A percentile compares a stretch with the other conserved stretches of the same genome.
These are phyloP conservation scores for Argyresthia goedartella DNA, from an alignment of 2,888 invertebrate genomes.

Conservation along the genomic window DNA sequence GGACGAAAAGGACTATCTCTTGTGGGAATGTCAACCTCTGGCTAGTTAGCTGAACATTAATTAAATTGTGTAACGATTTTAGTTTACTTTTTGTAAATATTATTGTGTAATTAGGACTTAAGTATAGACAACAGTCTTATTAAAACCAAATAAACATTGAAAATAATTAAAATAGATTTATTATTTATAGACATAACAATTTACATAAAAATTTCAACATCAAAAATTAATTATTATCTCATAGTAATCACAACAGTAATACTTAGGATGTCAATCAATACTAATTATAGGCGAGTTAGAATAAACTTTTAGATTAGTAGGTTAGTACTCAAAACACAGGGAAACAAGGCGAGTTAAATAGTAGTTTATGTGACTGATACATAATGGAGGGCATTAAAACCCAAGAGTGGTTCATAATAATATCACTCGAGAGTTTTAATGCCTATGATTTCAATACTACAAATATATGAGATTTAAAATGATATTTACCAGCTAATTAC, in stretches of 20 bases:
- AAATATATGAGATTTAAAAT: too few species aligned
- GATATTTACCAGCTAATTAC: background rate
- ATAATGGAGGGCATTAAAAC: too few species aligned
- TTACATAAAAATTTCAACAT: background rate
- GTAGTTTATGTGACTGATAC: too few species aligned
- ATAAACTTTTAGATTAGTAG: background rate
- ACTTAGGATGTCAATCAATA: background rate
- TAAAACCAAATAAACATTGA: background rate
- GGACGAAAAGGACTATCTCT: too few species aligned
- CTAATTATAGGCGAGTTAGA: background rate
- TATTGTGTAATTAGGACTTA: background rate
- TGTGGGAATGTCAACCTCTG: too few species aligned
- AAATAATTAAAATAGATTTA: background rate
- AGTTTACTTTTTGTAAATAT: constrained; percentile 1
- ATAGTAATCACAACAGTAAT: background rate
- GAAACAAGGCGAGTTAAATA: too few species aligned
- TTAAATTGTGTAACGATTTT: background rate
- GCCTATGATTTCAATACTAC: too few species aligned
- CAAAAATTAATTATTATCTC: background rate
- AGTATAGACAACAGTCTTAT: background rate
- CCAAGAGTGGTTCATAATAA: too few species aligned
- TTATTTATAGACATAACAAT: background rate
- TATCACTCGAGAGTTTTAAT: too few species aligned
- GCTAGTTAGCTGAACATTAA: too few species aligned
- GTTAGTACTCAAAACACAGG: too few species aligned